phyloP scores from a whole-genome alignment of 2,888 invertebrate genomes.

The Anarsia innoxiella region DNA sequence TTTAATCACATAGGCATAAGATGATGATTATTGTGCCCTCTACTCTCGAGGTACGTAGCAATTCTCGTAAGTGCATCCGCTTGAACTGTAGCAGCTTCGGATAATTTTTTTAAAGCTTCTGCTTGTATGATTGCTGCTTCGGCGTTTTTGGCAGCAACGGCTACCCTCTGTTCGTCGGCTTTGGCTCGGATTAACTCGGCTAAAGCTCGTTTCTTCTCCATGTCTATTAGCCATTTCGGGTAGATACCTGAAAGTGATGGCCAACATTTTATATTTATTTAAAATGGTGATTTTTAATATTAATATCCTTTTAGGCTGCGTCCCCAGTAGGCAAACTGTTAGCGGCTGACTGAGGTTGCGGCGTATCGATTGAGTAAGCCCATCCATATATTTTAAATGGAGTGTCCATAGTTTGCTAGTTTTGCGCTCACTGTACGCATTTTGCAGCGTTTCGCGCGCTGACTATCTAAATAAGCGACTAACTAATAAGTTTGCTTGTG shows the following conservation, averaged over 20 bases:
- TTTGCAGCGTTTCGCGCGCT: no score
- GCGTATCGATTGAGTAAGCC: no score
- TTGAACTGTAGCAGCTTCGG: conserved; percentile 43
- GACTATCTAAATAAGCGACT: no score
- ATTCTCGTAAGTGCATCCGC: conserved; percentile 46
- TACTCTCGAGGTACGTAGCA: conserved; percentile 35
- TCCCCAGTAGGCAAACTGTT: no score
- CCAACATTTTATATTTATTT: no score
- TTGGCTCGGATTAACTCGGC: conserved; percentile 46
- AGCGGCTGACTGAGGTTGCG: no score
- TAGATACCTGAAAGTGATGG: conserved; percentile 41
- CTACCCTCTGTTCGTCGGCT: conserved; percentile 41
- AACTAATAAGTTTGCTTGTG: no score
- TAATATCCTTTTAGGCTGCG: no score
- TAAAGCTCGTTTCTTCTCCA: conserved; percentile 50
- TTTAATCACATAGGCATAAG: conserved; percentile 26
- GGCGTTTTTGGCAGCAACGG: conserved; percentile 34
- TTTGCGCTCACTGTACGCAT: no score
- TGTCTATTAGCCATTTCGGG: conserved; percentile 53
- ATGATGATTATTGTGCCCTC: conserved; percentile 22
- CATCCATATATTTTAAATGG: no score
- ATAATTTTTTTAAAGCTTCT: conserved; percentile 40
- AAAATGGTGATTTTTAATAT: no score
- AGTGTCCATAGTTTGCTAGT: no score
- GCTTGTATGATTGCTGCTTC: conserved; percentile 45